Base-by-base conservation (phyloP, 1,140 invertebrate genomes). In the Helicoverpa armigera region DNA sequence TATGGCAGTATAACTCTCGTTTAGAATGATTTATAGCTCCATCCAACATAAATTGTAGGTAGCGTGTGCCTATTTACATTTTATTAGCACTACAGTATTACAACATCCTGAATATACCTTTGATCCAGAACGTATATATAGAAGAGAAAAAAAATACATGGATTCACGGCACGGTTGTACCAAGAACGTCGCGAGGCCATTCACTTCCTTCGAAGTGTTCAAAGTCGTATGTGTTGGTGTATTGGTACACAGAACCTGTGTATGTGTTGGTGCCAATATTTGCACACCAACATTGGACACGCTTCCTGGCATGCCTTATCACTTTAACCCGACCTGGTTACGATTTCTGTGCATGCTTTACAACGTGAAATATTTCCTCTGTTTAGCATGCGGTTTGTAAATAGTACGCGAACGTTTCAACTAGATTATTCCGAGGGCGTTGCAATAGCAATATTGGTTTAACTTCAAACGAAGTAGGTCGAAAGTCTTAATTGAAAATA, bases 151-250 rank as follows among this genome's bases (percentile, higher is more conserved):
- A 53, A 31, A 70, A 63, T 82, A 72, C 82, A 76, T 83, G 80
- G 84, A 92, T 89, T 92, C 90, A 83, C 29, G 23, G 75, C 89
- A 91, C 91, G 90, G 86, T 60, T 87, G 78, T 88, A 91, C 87
- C 84, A 91, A 93, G 88, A 89, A 88, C 87, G 82, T 75, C 29
- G 60, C 90, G 91, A 93, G 92, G 89, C 87, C 92, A 83, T 84
- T 89, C 85, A 89, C 90, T 90, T 91, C 92, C 88, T 88, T 74
- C 83, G 69, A 60, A 56, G 69, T 54, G 16, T 56, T 72, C 50
- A 50, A n/a, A 61, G 56, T 48, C 50, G 56, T 54, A 70, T 48
- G 23, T 74, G 51, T 80, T 79, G 50, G 48, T 9, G 10, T 56
- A 61, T 74, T 56, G 31, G 14, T 53, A 48, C 50, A 51, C 4